Evolutionary conservation across 2,888 invertebrate species (phyloP), one percentile per base, ranked within the genome.

Genomic region (Lypha dubia): DNA sequence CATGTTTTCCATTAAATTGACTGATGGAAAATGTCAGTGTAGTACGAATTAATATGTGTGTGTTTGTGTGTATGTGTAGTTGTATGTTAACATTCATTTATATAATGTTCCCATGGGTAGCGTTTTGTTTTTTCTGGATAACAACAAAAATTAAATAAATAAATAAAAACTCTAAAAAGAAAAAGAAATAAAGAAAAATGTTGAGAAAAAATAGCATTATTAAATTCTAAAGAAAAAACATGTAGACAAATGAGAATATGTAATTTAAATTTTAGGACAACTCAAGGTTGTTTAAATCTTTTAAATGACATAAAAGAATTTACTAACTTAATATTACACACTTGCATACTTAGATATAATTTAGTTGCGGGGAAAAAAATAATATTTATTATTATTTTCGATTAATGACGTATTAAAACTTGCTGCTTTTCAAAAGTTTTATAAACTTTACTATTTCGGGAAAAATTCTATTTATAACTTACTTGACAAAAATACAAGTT

Each of bases 1-100:
- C n/a, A n/a, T n/a, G n/a, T 60, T 68, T 58, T 68, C 28, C 51
- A 77, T 77, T 83, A 71, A 83, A 79, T 63, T 83, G 79, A 79
- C 44, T 79, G 75, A 83, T 79, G 79, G 74, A 38, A 53, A 83
- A 79, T 67, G 41, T 20, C 35, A 15, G 46, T 63, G 38, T 41
- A 74, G 28, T 65, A 56, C 62, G 41, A 28, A 28, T n/a, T n/a
- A n/a, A n/a, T n/a, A n/a, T n/a, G n/a, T n/a, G n/a, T n/a, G n/a
- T n/a, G n/a, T n/a, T n/a, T n/a, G n/a, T n/a, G n/a, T n/a, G n/a
- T 53, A 63, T 41, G 68, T n/a, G n/a, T n/a, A 24, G 11, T 6
- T 4, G 38, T 3, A 20, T 77, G 77, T 77, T 73, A 56, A 68
- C 73, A 77, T 65, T 24, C 53, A 28, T 53, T 13, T 6, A 3